These are phyloP conservation scores for Pheosia tremula DNA, from an alignment of 2,888 invertebrate species.

Conservation along the genomic window DNA sequence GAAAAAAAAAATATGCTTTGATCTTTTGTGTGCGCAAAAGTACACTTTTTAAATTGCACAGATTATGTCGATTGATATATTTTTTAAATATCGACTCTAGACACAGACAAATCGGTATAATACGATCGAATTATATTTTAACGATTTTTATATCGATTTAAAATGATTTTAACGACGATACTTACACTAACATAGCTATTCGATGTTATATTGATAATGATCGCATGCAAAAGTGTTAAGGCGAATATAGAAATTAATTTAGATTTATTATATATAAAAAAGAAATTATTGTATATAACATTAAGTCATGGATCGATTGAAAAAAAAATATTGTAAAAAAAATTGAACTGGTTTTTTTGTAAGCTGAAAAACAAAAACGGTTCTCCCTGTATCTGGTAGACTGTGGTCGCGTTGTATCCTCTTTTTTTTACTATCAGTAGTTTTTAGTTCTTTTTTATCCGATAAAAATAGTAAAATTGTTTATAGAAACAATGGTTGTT, in stretches of 20 bases:
- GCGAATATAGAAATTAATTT: conserved; percentile 13
- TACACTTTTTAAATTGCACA: conserved; percentile 13
- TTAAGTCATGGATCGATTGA: conserved; percentile 6
- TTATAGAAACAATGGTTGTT: conserved; percentile 41
- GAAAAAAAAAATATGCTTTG: conserved; percentile 21
- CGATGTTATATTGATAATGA: conserved; percentile 18
- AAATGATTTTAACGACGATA: conserved; percentile 5
- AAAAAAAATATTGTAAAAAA: conserved; percentile 1
- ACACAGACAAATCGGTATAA: neutral
- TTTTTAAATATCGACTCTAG: conserved; percentile 36
- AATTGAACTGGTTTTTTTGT: conserved; percentile 21
- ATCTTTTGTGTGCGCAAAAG: conserved; percentile 35
- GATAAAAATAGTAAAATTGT: conserved; percentile 61
- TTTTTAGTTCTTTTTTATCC: conserved; percentile 79
- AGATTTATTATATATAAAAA: conserved; percentile 29
- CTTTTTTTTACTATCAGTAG: conserved; percentile 57
- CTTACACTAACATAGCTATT: conserved; percentile 7
- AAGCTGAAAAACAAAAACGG: conserved; percentile 17
- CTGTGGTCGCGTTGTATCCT: conserved; percentile 39
- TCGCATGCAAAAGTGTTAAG: conserved; percentile 29
- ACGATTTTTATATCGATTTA: conserved; percentile 5
- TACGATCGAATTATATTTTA: conserved; percentile 3
- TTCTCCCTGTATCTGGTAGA: conserved; percentile 33
- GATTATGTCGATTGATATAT: conserved; percentile 35
- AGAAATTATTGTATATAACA: conserved; percentile 34